A percentile compares a stretch with the other conserved stretches of the same genome.
Evolutionary conservation across 2,888 invertebrate species (phyloP).

Genomic region (Onchidella celtica): DNA sequence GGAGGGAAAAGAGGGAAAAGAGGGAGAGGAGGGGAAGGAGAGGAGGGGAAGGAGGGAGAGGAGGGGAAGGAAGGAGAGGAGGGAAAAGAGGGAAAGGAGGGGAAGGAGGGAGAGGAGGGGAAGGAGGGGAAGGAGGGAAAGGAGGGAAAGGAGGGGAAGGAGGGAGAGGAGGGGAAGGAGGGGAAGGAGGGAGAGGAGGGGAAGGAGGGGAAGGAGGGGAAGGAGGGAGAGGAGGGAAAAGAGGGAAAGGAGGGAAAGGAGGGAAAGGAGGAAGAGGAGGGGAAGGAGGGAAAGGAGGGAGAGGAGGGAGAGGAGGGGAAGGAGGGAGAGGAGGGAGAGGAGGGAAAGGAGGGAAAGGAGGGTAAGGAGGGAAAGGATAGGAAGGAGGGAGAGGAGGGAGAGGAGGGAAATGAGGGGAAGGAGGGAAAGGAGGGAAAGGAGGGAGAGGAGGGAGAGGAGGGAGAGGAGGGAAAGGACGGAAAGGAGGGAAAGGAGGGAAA

Average conservation of each 20-base stretch:
- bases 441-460: constrained; percentile 10
- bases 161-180: too few relatives aligned
- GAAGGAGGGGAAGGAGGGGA: not conserved
- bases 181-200: not conserved
- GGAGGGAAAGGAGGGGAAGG: too few relatives aligned
- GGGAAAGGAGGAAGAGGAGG: not conserved
- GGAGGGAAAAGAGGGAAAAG: not conserved
- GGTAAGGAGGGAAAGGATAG: not conserved
- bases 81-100: not conserved
- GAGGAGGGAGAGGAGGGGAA: not conserved
- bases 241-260: not conserved
- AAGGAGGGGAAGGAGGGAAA: not conserved
- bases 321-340: not conserved
- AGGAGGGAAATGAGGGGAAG: not conserved
- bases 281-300: not conserved
- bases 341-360: not conserved
- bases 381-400: not conserved
- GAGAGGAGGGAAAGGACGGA: not conserved
- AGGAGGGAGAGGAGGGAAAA: not conserved
- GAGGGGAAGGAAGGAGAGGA: not conserved
- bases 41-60: not conserved
- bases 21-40: not conserved
- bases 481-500: not conserved
- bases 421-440: not conserved
- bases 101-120: not conserved